Percentiles rank a stretch among this genome's conserved stretches.
Conservation (phyloP, 1,140 invertebrate species). For the Uloborus diversus region DNA sequence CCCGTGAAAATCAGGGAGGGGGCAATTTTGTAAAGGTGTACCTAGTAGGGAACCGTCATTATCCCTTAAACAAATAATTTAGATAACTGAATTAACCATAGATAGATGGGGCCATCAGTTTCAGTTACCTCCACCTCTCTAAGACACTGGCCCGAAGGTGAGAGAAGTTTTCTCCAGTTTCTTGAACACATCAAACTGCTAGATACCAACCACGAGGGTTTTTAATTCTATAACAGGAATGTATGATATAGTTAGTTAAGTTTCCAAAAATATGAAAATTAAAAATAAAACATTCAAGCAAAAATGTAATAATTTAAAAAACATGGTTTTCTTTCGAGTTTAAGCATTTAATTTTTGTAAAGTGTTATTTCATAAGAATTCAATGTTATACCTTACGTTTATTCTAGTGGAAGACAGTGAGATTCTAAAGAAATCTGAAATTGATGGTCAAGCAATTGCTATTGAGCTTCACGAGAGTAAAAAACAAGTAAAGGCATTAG, state of each 20-base stretch:
- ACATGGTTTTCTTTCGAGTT: neutral
- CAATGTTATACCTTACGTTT: neutral
- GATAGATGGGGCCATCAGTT: neutral
- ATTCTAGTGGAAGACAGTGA: conserved; percentile 18
- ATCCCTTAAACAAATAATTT: neutral
- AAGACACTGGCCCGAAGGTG: neutral
- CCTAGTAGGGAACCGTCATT: too few species aligned
- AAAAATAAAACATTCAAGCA: neutral
- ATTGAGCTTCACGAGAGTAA: neutral
- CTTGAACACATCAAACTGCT: neutral
- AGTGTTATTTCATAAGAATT: neutral
- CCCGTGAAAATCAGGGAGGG: neutral
- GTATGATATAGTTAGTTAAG: neutral
- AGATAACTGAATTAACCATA: neutral
- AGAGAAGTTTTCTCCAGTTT: neutral
- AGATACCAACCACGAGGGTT: too few species aligned
- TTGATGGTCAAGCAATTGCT: neutral
- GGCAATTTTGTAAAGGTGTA: too few species aligned
- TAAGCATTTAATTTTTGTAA: neutral
- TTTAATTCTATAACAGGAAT: neutral
- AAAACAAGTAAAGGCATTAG: neutral
- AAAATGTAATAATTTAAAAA: neutral
- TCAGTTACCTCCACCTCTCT: neutral
- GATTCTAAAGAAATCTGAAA: neutral
- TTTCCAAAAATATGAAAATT: neutral